These are phyloP conservation scores for Cataglyphis cursor DNA, from an alignment of 2,888 invertebrate species.

Conservation along the genomic window DNA sequence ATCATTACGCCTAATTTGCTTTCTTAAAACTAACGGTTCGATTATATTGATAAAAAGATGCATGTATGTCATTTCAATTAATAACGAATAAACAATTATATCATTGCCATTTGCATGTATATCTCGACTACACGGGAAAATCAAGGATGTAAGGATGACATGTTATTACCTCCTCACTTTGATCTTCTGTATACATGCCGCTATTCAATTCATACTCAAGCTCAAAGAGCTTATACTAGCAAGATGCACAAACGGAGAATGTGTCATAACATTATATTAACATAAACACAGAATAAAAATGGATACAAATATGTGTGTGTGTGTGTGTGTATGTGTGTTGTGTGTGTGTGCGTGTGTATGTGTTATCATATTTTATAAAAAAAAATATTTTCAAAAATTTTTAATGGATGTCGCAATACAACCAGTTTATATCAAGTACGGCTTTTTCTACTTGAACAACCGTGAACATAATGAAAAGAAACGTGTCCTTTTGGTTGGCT, in stretches of 20 bases:
- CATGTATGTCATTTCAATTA: conserved; percentile 1
- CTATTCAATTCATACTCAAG: neutral
- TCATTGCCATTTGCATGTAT: neutral
- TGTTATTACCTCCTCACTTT: conserved; percentile 2
- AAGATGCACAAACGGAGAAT: neutral
- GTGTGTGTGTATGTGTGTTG: too few relatives aligned
- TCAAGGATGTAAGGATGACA: neutral
- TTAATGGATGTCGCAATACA: neutral
- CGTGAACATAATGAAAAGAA: conserved; percentile 39
- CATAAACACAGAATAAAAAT: neutral
- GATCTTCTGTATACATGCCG: neutral
- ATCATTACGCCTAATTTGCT: conserved; percentile 9
- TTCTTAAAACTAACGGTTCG: neutral
- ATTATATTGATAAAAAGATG: neutral
- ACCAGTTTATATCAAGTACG: neutral
- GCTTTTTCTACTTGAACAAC: conserved; percentile 56
- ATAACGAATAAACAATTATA: neutral
- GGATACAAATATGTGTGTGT: neutral
- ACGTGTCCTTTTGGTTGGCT: conserved; percentile 65
- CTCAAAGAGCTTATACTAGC: neutral
- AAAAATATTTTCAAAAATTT: neutral
- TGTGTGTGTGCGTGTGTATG: too few relatives aligned
- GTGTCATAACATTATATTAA: neutral
- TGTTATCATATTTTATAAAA: neutral
- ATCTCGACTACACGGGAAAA: neutral